Evolutionary conservation across 1,140 invertebrate species (phyloP), one percentile per base, ranked within the genome.

Genomic region (Drosophila hydei): DNA sequence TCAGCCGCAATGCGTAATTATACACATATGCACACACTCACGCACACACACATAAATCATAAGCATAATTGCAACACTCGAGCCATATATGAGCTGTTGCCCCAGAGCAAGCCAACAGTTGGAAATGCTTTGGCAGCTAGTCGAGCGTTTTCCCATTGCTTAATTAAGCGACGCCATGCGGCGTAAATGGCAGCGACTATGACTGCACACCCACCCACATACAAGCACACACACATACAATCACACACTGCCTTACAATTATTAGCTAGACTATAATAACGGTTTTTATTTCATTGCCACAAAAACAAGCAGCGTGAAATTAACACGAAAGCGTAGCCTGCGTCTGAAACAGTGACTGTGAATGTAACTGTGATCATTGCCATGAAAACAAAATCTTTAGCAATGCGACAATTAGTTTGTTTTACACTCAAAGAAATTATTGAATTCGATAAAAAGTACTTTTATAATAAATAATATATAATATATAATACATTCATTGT

Each of bases 81-180:
- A 55, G 48, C 30, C 0, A 33, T 48, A 45, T 16, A 21, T 47
- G 50, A 63, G 60, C 36, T 56, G 36, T 52, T 65, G 51, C 18
- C 14, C 14, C 45, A 33, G 21, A 30, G 19, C 54, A 47, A 30
- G 67, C 50, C 47, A 33, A 36, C 40, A 12, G 70, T 38, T 48
- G 51, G 30, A 42, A 62, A 45, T 56, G 25, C 27, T 50, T 48
- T 43, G 45, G 63, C 36, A 52, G 61, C 55, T 60, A 14, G 30
- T 30, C 38, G 19, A 71, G 73, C 36, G 19, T 43, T 36, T 36
- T 51, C 14, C 51, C 61, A 67, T 72, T 83, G 67, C 75, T 79
- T 83, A 83, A 83, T 83, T 84, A 83, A 83, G 72, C 67, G 75
- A 75, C 55, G 43, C 55, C 79, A 79, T 78, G 72, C 59, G 42